Percentiles rank a stretch among this genome's conserved stretches.
These are phyloP conservation scores for Atherix ibis DNA, from an alignment of 2,888 invertebrate species.

Conservation along the genomic window DNA sequence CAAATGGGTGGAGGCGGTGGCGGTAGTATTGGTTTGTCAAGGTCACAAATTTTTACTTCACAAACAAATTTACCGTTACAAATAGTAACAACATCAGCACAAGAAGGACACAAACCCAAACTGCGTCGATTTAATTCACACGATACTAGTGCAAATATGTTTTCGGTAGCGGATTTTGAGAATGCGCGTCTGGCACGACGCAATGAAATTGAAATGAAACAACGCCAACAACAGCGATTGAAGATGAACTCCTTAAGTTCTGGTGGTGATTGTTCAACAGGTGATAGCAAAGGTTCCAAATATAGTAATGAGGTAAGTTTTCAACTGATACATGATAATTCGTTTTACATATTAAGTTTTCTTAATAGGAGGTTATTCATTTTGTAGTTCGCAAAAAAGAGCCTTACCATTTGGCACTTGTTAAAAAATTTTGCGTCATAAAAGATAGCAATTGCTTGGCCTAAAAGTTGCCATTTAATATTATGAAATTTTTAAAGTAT, in stretches of 20 bases:
- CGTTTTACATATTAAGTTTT: too few relatives aligned
- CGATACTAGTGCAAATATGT: constrained; percentile 33
- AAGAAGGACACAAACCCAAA: constrained; percentile 30
- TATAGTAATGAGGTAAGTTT: constrained; percentile 28
- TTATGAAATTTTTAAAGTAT: too few relatives aligned
- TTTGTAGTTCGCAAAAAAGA: not conserved
- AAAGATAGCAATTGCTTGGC: too few relatives aligned
- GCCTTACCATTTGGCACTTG: too few relatives aligned
- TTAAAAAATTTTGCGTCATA: too few relatives aligned
- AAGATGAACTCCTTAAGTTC: constrained; percentile 26
- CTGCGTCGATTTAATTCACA: constrained; percentile 32
- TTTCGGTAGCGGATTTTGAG: constrained; percentile 33
- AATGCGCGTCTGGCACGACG: constrained; percentile 31
- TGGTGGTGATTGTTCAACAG: constrained; percentile 30
- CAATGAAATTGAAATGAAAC: constrained; percentile 31
- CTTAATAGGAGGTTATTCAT: too few relatives aligned
- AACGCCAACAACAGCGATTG: constrained; percentile 24
- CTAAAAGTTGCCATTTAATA: too few relatives aligned
- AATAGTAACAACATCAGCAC: constrained; percentile 17
- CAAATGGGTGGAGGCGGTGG: constrained; percentile 11
- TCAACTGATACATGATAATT: not conserved
- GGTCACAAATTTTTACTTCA: constrained; percentile 18
- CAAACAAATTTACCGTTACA: constrained; percentile 20
- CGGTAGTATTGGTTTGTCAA: constrained; percentile 16
- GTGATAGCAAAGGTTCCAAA: constrained; percentile 32